Base-by-base conservation (phyloP, 2,888 invertebrate genomes). In the Macropis europaea region DNA sequence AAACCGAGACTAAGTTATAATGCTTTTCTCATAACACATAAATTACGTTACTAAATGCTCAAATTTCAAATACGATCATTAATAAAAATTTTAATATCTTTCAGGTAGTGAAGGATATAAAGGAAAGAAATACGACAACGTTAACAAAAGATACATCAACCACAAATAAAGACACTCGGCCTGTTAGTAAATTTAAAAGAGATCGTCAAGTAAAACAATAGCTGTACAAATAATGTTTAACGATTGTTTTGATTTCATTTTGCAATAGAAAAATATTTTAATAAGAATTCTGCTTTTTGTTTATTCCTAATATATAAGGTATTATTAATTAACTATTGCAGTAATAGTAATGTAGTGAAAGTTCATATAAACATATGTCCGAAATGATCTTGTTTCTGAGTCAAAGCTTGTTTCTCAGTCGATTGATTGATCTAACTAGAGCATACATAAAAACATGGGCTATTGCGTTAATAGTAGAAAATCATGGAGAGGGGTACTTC, bases 61-160 rank as follows among this genome's bases (percentile, higher is more conserved):
- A n/a, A n/a, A n/a, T n/a, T n/a, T n/a, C n/a, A n/a, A n/a, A n/a
- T n/a, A n/a, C n/a, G n/a, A n/a, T n/a, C n/a, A n/a, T n/a, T 26
- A 26, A 45, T n/a, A 13, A 13, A 26, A 26, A 24, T 11, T 36
- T 57, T 24, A 2, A 6, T 38, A 19, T 19, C 30, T 53, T 48
- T 28, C n/a, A 69, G 73, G 59, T 73, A 24, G 70, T 73, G n/a
- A 71, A 61, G 26, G 73, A 71, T 13, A 43, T 73, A 1, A 15
- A 61, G 11, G 73, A 73, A 36, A 71, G 30, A 24, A 6, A 13
- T n/a, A 24, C 13, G 13, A 1, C 15, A 22, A 1, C 11, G 4
- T 0, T 13, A 36, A 5, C 32, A 32, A 11, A 11, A 0, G 15
- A 2, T 28, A 5, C 2, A 45, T 7, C 34, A 0, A 36, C 22